Base-by-base conservation (phyloP, 2,888 invertebrate genomes). In the Macrosiphum euphorbiae region DNA sequence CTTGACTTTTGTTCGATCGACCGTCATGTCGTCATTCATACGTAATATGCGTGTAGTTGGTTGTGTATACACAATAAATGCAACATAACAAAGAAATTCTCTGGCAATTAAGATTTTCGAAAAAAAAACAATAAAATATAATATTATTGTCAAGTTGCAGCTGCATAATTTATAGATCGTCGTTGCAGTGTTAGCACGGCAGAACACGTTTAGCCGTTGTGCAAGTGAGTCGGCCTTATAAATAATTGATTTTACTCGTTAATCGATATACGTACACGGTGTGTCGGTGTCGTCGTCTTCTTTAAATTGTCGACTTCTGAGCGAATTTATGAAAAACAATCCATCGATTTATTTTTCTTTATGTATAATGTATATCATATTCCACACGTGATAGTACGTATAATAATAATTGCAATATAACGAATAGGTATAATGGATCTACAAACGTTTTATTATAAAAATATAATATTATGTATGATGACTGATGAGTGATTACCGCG, bases 171-270 rank as follows among this genome's bases (percentile, higher is more conserved):
- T 89, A 88, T 88, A 41, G 88, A 88, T 88, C 52, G 50, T 20
- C 47, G 26, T 44, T 13, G 35, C 78, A 78, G 5, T 58, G 44
- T 50, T 58, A 20, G 41, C 58, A 61, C 44, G 35, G 8, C 2
- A 90, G 41, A 90, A 90, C 91, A 85, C 85, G 91, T 91, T 91
- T 91, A 91, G 44, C 26, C 28, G 78, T 91, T 91, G 85, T 85
- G 91, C n/a, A 91, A 91, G 91, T 52, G 26, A 52, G 41, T 78
- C 78, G 90, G 44, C 85, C 55, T 91, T 58, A 85, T 91, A 85
- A 91, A 91, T 91, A 91, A 91, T 90, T 90, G 78, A 90, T 90
- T 91, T 44, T 52, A 84, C 84, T 28, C 84, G 84, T 91, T 28
- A 91, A 91, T 55, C 35, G 67, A 35, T 78, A 78, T 78, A 78